Evolutionary conservation across 2,888 invertebrate species (phyloP).

Genomic region (Nephrotoma guestfalica): DNA sequence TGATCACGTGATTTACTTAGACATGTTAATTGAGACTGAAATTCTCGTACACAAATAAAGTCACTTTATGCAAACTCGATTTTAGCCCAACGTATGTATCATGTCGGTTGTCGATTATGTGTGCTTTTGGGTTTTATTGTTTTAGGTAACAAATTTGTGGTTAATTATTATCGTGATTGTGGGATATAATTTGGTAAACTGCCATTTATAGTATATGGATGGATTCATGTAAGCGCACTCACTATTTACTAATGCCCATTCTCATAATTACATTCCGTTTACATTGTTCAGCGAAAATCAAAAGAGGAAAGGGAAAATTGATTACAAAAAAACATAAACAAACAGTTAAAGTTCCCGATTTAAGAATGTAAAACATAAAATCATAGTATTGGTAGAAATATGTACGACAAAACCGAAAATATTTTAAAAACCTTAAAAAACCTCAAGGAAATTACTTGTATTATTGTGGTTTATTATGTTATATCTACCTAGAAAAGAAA

Average conservation of each 20-base stretch:
- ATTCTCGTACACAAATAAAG: neutral
- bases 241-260: neutral
- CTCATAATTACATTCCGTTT: neutral
- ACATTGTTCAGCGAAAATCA: neutral
- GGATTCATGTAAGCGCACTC: too few species aligned
- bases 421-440: neutral
- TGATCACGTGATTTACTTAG: neutral
- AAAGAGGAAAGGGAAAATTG: neutral
- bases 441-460: neutral
- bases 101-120: neutral
- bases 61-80: neutral
- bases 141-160: neutral
- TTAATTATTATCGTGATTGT: neutral
- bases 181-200: neutral
- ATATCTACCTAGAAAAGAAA: neutral
- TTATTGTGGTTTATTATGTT: neutral
- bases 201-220: neutral
- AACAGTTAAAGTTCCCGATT: neutral
- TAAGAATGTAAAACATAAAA: too few species aligned
- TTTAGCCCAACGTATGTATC: neutral
- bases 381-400: too few species aligned
- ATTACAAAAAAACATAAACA: neutral
- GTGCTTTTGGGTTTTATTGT: neutral
- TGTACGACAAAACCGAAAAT: too few species aligned
- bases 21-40: neutral